Evolutionary conservation across 1,140 invertebrate genomes (phyloP), one percentile per base, ranked within the genome.

Genomic region (Epicauta chinensis): DNA sequence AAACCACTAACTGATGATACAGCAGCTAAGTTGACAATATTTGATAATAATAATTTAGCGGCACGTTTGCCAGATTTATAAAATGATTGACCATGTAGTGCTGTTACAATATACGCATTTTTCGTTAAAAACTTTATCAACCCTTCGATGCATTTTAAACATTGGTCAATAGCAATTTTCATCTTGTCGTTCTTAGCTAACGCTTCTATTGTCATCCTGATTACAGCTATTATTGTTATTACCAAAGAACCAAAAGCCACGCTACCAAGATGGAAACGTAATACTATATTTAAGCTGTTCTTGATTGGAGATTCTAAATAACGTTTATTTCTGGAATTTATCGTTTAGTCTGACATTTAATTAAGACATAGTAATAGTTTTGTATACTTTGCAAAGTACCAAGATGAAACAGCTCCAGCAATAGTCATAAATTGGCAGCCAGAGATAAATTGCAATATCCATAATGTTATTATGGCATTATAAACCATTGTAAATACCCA

Each of bases 361-460:
- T 2, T 7, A 7, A 23, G 7, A 23, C 4, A 74, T 15, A 55
- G 35, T 32, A 53, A 53, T 44, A 48, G 7, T 15, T 34, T 48
- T 47, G 39, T 39, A 56, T 66, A 86, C 83, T 81, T 80, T 16
- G 77, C 79, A 59, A 87, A 89, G 61, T 81, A 88, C 86, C 86
- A 89, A 7, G 69, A 73, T 0, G 81, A 74, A 9, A 87, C 80
- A 12, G 83, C 75, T 14, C 81, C 81, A 29, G 82, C 82, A 31
- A 87, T 78, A 1, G 84, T 73, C 64, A 87, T 76, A 61, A 86
- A 79, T 57, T 89, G 84, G 66, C 84, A 86, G 13, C 81, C 82
- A 11, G 85, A 65, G 34, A 80, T 77, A 60, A 87, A 87, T 67
- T 87, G 81, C 34, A 71, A 70, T 9, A 80, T 67, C 77, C 46